Evolutionary conservation across 2,888 invertebrate species (phyloP), one percentile per base, ranked within the genome.

Genomic region (Habroteleia sp.): DNA sequence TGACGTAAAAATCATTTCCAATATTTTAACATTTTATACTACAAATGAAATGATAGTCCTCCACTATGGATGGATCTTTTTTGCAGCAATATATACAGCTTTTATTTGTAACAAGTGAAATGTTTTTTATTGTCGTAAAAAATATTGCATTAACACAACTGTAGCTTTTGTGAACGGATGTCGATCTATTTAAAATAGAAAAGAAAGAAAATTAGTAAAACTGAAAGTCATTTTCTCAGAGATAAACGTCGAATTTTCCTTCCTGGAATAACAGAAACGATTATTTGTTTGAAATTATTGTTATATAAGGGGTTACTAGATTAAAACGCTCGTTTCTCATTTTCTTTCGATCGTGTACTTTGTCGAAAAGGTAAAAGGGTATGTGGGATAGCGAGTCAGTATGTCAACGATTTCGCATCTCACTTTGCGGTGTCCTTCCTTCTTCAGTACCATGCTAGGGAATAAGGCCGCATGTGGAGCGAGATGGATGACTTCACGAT

Each of bases 311-410:
- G 27, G 37, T 74, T 74, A 56, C 56, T 68, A 68, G 56, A 46
- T 41, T 31, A 46, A 66, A 50, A 60, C 16, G 63, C 35, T 8
- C 23, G 54, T 44, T 48, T 65, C 69, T 60, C 63, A 42, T 74
- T 41, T 63, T 68, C 46, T 31, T 75, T 46, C 42, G 35, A n/a
- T 35, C 2, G 31, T 35, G 48, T 42, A 54, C 69, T 29, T 63
- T 77, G 77, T 79, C 72, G 84, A 80, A 83, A 83, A 87, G 85
- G 87, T 81, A 87, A 85, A 86, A 87, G 88, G 87, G 84, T 88
- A 88, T 88, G 88, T 88, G 87, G 88, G 88, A 85, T 88, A 88
- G 87, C 87, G 86, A 88, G 88, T 88, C 87, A 88, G 88, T 88
- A 78, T 88, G 88, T 88, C 88, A 88, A 87, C 86, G 85, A 86